phyloP scores from a whole-genome alignment of 2,888 invertebrate species.

The Holacanthella duospinosa region DNA sequence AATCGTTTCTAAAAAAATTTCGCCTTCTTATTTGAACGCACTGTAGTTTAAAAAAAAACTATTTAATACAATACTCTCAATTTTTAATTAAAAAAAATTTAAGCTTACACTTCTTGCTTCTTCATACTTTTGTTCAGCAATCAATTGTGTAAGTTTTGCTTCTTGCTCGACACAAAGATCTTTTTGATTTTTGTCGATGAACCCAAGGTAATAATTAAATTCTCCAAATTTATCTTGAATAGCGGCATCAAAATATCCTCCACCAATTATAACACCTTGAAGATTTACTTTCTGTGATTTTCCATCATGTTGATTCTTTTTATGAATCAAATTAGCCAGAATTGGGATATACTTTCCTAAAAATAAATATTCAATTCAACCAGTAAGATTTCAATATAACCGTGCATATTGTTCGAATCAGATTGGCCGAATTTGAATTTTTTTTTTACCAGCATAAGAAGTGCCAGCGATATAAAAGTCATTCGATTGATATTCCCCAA shows the following conservation, averaged over 20 bases:
- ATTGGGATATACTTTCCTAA: conserved; percentile 12
- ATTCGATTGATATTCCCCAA: neutral
- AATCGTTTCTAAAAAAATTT: too few species aligned
- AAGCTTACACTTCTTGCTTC: neutral
- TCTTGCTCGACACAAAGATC: neutral
- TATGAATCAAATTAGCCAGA: conserved; percentile 5
- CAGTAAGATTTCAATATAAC: too few species aligned
- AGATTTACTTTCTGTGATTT: conserved; percentile 2
- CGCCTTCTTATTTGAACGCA: too few species aligned
- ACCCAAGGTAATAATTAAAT: conserved; percentile 2
- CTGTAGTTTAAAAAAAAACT: too few species aligned
- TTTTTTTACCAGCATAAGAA: neutral
- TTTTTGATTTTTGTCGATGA: conserved; percentile 5
- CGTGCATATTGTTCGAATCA: neutral
- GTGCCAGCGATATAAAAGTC: conserved; percentile 11
- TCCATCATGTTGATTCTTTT: neutral
- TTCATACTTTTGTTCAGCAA: neutral
- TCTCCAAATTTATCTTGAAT: conserved; percentile 2
- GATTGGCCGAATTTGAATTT: neutral
- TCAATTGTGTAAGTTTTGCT: neutral
- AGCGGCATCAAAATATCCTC: conserved; percentile 5
- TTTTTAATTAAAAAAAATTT: neutral
- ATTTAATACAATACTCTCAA: too few species aligned
- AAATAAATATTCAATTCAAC: neutral
- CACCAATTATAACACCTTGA: conserved; percentile 10